Evolutionary conservation across 2,113 vertebrate genomes (phyloP).

Genomic region (Melanocharis versteri): DNA sequence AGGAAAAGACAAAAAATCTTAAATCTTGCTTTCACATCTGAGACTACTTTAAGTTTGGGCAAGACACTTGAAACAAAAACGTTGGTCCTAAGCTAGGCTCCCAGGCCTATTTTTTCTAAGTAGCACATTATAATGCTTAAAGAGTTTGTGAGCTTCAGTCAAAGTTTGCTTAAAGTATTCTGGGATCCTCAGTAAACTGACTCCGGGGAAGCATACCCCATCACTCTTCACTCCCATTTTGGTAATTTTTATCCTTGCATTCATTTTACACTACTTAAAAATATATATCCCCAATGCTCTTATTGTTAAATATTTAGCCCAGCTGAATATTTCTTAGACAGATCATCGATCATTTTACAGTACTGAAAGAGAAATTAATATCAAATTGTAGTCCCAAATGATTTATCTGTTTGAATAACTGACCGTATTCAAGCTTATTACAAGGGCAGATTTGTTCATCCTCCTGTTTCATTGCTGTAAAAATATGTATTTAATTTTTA

Average conservation of each 20-base stretch:
- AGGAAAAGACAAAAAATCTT: background rate
- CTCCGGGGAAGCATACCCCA: background rate
- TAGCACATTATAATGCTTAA: background rate
- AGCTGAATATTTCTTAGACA: background rate
- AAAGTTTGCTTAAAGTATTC: background rate
- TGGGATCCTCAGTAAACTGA: background rate
- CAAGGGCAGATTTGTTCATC: background rate
- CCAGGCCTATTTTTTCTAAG: background rate
- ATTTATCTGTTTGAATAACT: background rate
- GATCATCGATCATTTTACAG: background rate
- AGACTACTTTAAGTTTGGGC: background rate
- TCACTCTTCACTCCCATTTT: background rate
- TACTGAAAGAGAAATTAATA: background rate
- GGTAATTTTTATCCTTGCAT: background rate
- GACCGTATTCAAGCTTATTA: background rate
- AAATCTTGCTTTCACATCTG: background rate
- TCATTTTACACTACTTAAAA: background rate
- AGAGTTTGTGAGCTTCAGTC: background rate
- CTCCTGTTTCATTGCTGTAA: background rate
- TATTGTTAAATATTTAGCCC: constrained; percentile 11
- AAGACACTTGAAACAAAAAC: background rate
- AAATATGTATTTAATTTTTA: background rate
- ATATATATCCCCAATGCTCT: background rate
- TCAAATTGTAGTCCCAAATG: background rate
- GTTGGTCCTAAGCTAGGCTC: background rate